Evolutionary conservation across 2,113 vertebrate species (phyloP).

Genomic region (Semicossyphus pulcher): DNA sequence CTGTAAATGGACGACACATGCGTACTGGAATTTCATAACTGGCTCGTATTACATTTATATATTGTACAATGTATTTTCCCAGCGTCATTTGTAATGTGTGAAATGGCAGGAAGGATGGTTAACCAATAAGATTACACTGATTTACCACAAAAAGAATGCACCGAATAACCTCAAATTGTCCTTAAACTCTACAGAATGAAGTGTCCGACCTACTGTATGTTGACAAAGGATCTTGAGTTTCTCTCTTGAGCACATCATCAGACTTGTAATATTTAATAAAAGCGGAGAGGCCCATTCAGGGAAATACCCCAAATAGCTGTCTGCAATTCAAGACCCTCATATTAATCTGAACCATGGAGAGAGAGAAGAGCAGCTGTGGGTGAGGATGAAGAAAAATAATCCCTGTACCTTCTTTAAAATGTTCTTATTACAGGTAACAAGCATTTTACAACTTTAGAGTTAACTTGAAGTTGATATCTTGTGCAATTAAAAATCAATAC

Average conservation of each 20-base stretch:
- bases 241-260: slow-evolving; percentile 19
- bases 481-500: too few species aligned
- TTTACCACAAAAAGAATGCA: slow-evolving; percentile 52
- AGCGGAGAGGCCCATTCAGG: slow-evolving; percentile 4
- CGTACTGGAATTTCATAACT: slow-evolving; percentile 29
- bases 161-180: slow-evolving; percentile 51
- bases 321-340: slow-evolving; percentile 30
- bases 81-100: neutral
- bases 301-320: slow-evolving; percentile 42
- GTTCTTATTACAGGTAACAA: neutral
- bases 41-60: slow-evolving; percentile 37
- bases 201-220: slow-evolving; percentile 19
- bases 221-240: slow-evolving; percentile 22
- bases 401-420: neutral
- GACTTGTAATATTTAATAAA: slow-evolving; percentile 27
- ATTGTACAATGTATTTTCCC: slow-evolving; percentile 50
- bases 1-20: slow-evolving; percentile 48
- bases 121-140: slow-evolving; percentile 63
- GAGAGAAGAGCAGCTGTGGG: slow-evolving; percentile 14
- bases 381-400: neutral
- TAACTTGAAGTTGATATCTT: too few species aligned
- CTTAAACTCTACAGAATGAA: slow-evolving; percentile 37
- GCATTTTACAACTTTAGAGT: neutral
- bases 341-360: slow-evolving; percentile 18
- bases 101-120: slow-evolving; percentile 44